A percentile compares a stretch with the other conserved stretches of the same genome.
phyloP scores from a whole-genome alignment of 2,113 vertebrate species.

The Epinephelus lanceolatus region DNA sequence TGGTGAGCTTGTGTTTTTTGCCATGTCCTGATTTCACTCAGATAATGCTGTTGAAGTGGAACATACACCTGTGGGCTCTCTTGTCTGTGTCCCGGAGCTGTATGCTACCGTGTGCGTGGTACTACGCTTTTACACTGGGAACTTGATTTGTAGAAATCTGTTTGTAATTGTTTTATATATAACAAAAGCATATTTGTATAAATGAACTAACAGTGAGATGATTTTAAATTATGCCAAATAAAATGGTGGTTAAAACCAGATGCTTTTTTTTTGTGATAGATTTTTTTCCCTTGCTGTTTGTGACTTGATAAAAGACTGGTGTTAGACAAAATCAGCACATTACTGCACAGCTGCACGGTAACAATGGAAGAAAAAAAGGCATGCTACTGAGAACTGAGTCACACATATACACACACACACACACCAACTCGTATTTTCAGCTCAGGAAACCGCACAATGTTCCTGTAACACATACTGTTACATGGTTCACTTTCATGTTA shows the following conservation, averaged over 20 bases:
- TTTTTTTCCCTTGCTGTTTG: neutral
- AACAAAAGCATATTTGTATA: slow-evolving; percentile 87
- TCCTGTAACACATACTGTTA: neutral
- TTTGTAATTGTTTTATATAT: slow-evolving; percentile 85
- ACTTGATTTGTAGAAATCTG: slow-evolving; percentile 88
- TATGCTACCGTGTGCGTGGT: slow-evolving; percentile 85
- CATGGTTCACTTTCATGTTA: neutral
- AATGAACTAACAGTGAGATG: slow-evolving; percentile 89
- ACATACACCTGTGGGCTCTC: slow-evolving; percentile 75
- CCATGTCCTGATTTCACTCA: slow-evolving; percentile 72
- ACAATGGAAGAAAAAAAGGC: neutral
- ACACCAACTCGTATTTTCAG: slow-evolving; percentile 19
- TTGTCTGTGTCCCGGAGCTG: slow-evolving; percentile 73
- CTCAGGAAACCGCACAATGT: slow-evolving; percentile 52
- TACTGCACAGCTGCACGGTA: neutral
- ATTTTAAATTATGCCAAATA: slow-evolving; percentile 90
- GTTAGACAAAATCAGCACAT: neutral
- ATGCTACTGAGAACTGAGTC: neutral
- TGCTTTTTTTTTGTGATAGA: neutral
- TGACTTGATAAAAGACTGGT: neutral
- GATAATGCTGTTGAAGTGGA: slow-evolving; percentile 77
- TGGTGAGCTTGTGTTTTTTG: slow-evolving; percentile 53
- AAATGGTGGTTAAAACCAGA: slow-evolving; percentile 80
- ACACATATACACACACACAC: neutral
- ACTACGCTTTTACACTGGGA: slow-evolving; percentile 93